These are phyloP conservation scores for Rattus norvegicus DNA, from an alignment of 2,113 vertebrate species.

Conservation along the genomic window DNA sequence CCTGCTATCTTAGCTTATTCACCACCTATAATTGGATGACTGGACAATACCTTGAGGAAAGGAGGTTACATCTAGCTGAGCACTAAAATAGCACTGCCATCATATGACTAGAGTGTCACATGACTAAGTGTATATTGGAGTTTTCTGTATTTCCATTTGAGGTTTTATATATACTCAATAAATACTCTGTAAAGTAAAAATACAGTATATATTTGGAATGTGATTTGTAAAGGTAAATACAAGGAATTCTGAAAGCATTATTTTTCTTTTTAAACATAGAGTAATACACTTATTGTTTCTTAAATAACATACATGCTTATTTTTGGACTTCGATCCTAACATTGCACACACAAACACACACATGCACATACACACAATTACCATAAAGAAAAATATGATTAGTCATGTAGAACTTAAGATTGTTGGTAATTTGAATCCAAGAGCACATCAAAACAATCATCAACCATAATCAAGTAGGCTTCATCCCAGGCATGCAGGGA, in stretches of 20 bases:
- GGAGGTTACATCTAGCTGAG: background rate
- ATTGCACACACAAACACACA: background rate
- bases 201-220: background rate
- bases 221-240: background rate
- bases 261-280: background rate
- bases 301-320: background rate
- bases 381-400: conserved; percentile 25
- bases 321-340: background rate
- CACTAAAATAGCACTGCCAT: background rate
- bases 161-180: background rate
- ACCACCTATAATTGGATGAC: background rate
- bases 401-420: conserved; percentile 33
- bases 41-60: background rate
- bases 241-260: background rate
- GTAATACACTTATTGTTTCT: background rate
- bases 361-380: background rate
- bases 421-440: too few species aligned
- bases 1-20: background rate
- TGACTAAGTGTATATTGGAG: background rate
- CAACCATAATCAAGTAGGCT: too few species aligned
- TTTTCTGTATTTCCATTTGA: background rate
- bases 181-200: background rate
- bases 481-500: too few species aligned
- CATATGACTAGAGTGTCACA: background rate
- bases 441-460: too few species aligned